Evolutionary conservation across 2,113 vertebrate species (phyloP).

Genomic region (Anolis sagrei): DNA sequence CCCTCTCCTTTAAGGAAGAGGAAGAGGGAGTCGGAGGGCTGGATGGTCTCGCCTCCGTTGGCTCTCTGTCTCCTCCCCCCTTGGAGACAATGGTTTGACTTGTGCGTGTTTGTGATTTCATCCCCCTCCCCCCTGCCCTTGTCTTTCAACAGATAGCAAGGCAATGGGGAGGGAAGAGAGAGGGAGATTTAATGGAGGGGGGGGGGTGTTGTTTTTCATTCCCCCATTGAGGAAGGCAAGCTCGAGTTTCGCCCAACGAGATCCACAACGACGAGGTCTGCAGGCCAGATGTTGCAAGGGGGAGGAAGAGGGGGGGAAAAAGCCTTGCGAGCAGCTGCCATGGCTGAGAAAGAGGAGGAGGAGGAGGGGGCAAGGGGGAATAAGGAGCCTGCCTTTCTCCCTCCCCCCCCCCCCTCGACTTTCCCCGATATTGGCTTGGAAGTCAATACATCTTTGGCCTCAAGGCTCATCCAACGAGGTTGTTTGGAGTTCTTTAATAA

Average conservation of each 20-base stretch:
- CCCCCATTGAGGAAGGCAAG: slow-evolving; percentile 75
- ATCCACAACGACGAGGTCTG: slow-evolving; percentile 70
- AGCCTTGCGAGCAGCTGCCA: slow-evolving; percentile 60
- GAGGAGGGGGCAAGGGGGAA: no score
- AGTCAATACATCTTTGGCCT: slow-evolving; percentile 62
- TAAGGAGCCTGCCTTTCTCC: no score
- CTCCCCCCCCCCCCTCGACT: slow-evolving; percentile 28
- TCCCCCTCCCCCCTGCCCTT: slow-evolving; percentile 48
- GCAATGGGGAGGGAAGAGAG: neutral
- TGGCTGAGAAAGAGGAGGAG: slow-evolving; percentile 30
- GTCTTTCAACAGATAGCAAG: slow-evolving; percentile 61
- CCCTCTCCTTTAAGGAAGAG: no score
- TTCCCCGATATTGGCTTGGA: slow-evolving; percentile 49
- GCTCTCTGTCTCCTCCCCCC: slow-evolving; percentile 35
- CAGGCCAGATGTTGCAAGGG: slow-evolving; percentile 78
- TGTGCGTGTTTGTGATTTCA: slow-evolving; percentile 49
- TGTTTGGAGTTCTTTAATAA: slow-evolving; percentile 45
- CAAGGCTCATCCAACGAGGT: slow-evolving; percentile 60
- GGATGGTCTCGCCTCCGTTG: slow-evolving; percentile 29
- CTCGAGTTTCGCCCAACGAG: slow-evolving; percentile 72
- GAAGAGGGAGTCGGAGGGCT: no score
- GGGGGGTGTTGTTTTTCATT: slow-evolving; percentile 46
- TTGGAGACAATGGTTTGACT: slow-evolving; percentile 71
- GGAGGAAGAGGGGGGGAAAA: slow-evolving; percentile 27
- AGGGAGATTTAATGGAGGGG: neutral